A percentile compares a stretch with the other conserved stretches of the same genome.
phyloP scores from a whole-genome alignment of 2,113 vertebrate genomes.

The Apodemus sylvaticus region DNA sequence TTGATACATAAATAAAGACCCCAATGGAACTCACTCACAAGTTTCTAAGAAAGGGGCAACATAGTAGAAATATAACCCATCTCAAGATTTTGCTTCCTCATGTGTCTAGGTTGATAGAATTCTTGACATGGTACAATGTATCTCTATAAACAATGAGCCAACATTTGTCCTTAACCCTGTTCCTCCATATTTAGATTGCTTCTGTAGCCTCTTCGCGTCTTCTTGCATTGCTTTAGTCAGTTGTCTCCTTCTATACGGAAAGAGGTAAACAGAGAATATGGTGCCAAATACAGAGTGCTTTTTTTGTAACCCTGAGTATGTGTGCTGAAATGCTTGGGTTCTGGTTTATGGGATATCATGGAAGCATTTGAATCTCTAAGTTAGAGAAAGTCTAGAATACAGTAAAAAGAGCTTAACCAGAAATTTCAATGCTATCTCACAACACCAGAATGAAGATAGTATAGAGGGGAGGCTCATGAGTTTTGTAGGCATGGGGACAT shows the following conservation, averaged over 20 bases:
- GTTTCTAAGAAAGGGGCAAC: background rate
- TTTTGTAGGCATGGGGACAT: background rate
- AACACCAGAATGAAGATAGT: background rate
- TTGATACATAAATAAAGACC: too few relatives aligned
- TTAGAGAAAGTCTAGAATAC: background rate
- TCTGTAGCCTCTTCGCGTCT: fast-evolving
- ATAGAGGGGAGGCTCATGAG: too few relatives aligned
- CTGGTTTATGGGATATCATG: too few relatives aligned
- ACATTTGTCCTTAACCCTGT: background rate
- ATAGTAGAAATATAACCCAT: fast-evolving
- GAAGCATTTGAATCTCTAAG: too few relatives aligned
- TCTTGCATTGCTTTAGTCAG: background rate
- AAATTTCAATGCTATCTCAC: too few relatives aligned
- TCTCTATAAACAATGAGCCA: background rate
- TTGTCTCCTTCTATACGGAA: background rate
- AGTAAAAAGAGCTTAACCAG: background rate
- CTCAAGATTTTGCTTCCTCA: background rate
- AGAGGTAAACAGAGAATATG: background rate
- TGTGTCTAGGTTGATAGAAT: background rate
- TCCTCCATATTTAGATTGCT: too few relatives aligned
- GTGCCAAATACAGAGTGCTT: background rate
- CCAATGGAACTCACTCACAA: too few relatives aligned
- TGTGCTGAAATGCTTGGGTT: background rate
- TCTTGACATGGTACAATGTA: too few relatives aligned
- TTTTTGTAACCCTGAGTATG: too few relatives aligned